Conservation (phyloP, 2,888 invertebrate species). For the Cremastinae sp. region DNA sequence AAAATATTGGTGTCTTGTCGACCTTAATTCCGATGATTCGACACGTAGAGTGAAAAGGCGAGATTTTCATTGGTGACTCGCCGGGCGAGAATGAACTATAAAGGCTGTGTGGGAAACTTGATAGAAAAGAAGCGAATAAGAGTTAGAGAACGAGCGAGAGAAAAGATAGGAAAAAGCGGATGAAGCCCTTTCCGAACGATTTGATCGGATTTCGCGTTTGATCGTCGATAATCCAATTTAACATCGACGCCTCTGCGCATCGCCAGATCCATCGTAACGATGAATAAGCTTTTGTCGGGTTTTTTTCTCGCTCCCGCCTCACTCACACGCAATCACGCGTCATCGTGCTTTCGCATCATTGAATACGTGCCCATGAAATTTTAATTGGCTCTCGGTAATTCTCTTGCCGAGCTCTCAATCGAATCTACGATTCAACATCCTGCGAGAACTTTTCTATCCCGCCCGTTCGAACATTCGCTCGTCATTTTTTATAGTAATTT, state of each 20-base stretch:
- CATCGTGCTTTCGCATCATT: slow-evolving; percentile 21
- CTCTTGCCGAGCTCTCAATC: background rate
- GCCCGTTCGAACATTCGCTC: too few species aligned
- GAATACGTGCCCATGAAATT: background rate
- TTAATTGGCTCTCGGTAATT: background rate
- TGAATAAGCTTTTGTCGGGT: slow-evolving; percentile 35
- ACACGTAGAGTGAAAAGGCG: slow-evolving; percentile 20
- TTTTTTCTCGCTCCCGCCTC: slow-evolving; percentile 24
- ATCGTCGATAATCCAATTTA: slow-evolving; percentile 75
- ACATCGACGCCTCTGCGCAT: slow-evolving; percentile 63
- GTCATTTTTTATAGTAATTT: too few species aligned
- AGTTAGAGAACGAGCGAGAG: background rate
- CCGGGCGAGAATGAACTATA: slow-evolving; percentile 23
- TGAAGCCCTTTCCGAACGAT: slow-evolving; percentile 72
- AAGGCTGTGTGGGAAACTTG: slow-evolving; percentile 37
- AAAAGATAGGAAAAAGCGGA: slow-evolving; percentile 41
- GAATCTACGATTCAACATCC: background rate
- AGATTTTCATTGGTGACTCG: background rate
- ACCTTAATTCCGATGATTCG: slow-evolving; percentile 43
- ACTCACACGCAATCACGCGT: slow-evolving; percentile 11
- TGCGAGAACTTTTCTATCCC: too few species aligned
- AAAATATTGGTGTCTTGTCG: slow-evolving; percentile 33
- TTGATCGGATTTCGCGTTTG: slow-evolving; percentile 73
- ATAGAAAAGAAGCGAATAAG: slow-evolving; percentile 23
- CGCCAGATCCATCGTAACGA: slow-evolving; percentile 15